Conservation (phyloP, 2,797 vertebrate genomes). For the Sternotherus odoratus region DNA sequence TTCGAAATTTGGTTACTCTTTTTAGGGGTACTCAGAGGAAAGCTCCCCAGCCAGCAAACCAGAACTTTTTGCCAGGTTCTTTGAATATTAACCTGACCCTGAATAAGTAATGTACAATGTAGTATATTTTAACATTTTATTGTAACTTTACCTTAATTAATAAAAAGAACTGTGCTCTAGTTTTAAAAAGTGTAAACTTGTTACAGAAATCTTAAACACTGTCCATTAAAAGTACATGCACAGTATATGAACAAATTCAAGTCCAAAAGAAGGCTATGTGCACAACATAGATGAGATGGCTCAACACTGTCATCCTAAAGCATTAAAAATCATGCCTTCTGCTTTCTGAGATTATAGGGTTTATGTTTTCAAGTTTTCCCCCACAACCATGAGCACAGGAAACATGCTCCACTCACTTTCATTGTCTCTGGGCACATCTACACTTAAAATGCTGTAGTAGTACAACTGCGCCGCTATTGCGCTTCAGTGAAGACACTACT, state of each 20-base stretch:
- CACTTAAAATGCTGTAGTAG: no score
- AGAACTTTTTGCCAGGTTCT: not conserved
- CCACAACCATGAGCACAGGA: no score
- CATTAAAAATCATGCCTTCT: not conserved
- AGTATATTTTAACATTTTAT: not conserved
- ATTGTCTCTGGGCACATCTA: no score
- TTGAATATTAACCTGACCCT: not conserved
- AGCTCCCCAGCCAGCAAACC: not conserved
- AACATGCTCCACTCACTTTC: no score
- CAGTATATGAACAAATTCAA: not conserved
- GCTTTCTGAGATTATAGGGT: no score
- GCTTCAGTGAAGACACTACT: no score
- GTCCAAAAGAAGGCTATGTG: not conserved
- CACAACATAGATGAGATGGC: not conserved
- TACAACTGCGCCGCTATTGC: no score
- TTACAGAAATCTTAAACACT: not conserved
- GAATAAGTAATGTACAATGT: not conserved
- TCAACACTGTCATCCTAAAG: not conserved
- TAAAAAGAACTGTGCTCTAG: not conserved
- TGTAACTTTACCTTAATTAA: not conserved
- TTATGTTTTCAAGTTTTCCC: no score
- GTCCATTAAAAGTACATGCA: not conserved
- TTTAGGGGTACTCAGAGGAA: not conserved
- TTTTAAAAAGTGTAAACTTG: not conserved
- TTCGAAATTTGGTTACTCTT: not conserved